Percentiles rank a stretch among this genome's conserved stretches.
Evolutionary conservation across 2,888 invertebrate species (phyloP).

Genomic region (Caenorhabditis sp.): DNA sequence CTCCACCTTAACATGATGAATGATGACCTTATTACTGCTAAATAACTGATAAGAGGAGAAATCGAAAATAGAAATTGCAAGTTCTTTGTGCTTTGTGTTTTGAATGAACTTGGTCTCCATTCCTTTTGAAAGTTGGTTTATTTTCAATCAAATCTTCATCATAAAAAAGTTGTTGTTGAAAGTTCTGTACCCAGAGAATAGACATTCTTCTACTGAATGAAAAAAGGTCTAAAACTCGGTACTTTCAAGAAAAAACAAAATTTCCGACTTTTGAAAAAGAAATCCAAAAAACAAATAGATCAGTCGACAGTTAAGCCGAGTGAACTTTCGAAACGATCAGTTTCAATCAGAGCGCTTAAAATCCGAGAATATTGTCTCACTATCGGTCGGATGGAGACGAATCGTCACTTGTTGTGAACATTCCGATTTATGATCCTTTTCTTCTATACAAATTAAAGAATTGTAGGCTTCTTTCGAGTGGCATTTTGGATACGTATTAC

Average conservation of each 20-base stretch:
- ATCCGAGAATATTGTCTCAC: not conserved
- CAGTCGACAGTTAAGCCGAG: not conserved
- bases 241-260: not conserved
- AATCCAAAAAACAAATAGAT: constrained; percentile 11
- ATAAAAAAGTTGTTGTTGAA: too few relatives aligned
- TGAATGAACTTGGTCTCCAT: not conserved
- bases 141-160: too few relatives aligned
- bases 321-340: not conserved
- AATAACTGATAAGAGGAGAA: constrained; percentile 21
- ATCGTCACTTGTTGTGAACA: not conserved
- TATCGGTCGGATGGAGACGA: not conserved
- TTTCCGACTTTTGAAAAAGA: not conserved
- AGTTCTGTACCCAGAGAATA: not conserved
- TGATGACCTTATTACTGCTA: constrained; percentile 17
- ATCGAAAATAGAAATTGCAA: constrained; percentile 13
- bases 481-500: too few relatives aligned
- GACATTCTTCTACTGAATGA: not conserved
- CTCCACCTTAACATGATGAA: constrained; percentile 15
- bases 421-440: too few relatives aligned
- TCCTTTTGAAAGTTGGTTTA: not conserved
- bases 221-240: not conserved
- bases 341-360: not conserved
- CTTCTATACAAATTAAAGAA: too few relatives aligned
- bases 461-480: too few relatives aligned
- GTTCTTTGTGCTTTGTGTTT: constrained; percentile 18